phyloP scores from a whole-genome alignment of 1,140 invertebrate species.

The Eueides isabella region DNA sequence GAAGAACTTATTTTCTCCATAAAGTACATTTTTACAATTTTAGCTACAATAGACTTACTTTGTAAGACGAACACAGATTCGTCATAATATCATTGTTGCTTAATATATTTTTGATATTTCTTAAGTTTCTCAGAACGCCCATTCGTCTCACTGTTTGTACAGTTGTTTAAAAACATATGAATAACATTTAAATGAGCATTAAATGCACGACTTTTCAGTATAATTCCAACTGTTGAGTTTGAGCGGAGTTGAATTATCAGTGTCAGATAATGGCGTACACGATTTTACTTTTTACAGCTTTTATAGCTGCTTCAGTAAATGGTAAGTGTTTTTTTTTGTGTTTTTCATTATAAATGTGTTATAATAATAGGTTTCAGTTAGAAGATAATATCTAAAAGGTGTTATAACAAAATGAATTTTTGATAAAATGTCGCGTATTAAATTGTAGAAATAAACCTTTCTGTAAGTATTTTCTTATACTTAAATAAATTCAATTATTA shows the following conservation, averaged over 20 bases:
- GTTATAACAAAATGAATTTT: no score
- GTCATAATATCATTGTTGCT: slow-evolving; percentile 33
- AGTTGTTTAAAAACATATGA: slow-evolving; percentile 52
- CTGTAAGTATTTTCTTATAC: background rate
- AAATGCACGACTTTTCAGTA: slow-evolving; percentile 51
- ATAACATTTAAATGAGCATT: slow-evolving; percentile 58
- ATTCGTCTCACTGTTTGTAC: slow-evolving; percentile 62
- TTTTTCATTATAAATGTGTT: background rate
- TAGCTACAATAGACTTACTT: slow-evolving; percentile 12
- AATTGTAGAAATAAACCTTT: no score
- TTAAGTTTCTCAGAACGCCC: slow-evolving; percentile 44
- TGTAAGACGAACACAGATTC: background rate
- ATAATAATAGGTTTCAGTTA: background rate
- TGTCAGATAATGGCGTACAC: slow-evolving; percentile 49
- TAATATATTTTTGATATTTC: slow-evolving; percentile 46
- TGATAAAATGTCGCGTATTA: no score
- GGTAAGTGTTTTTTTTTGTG: slow-evolving; percentile 52
- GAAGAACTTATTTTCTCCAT: slow-evolving; percentile 13
- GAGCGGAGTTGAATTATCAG: slow-evolving; percentile 12
- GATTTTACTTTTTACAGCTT: slow-evolving; percentile 39
- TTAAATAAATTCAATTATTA: no score
- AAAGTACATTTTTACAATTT: background rate
- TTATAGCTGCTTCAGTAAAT: slow-evolving; percentile 43
- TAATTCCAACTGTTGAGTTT: slow-evolving; percentile 40
- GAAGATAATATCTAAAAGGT: background rate